Evolutionary conservation across 2,797 vertebrate species (phyloP), one percentile per base, ranked within the genome.

Genomic region (Enteromius paludinosus): DNA sequence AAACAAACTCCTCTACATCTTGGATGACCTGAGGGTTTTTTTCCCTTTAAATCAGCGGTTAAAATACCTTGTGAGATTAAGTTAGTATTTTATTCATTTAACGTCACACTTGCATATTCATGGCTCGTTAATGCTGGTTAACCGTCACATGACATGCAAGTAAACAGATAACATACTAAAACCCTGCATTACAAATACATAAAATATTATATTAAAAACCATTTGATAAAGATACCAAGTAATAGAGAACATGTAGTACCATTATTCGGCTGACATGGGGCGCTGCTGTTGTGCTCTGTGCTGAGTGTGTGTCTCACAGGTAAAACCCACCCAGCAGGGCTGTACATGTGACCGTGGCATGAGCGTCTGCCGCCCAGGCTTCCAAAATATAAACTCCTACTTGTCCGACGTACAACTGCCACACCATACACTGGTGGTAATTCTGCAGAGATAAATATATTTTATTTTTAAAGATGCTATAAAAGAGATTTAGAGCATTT

Each of bases 311-410:
- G 90, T 85, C 75, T 94, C 82, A 93, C 90, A 0, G 94, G 96
- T 74, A 98, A 92, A 59, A 97, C 89, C 97, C 97, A 98, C 41
- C 97, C 97, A 2, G 92, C 96, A 3, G 96, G 96, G 82, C 97
- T 96, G 89, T 96, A 97, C 77, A 96, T 87, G 84, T 95, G 92
- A 54, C 96, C 89, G 5, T 97, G 97, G 87, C 97, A 98, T 69
- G 96, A 97, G 35, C 97, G 93, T 10, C 95, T 94, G 23, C 94
- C 93, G 6, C 83, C 84, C 0, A 98, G 93, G 85, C 93, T 96
- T 78, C 85, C 93, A 11, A 97, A 91, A 76, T 90, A 94, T 4
- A 96, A 38, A 73, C 88, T 95, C 86, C 87, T 95, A 88, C 90
- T 92, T 35, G 92, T 93, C 73, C 91, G 95, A 90, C 96, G 96